Evolutionary conservation across 2,113 vertebrate species (phyloP), one percentile per base, ranked within the genome.

Genomic region (Solea senegalensis): DNA sequence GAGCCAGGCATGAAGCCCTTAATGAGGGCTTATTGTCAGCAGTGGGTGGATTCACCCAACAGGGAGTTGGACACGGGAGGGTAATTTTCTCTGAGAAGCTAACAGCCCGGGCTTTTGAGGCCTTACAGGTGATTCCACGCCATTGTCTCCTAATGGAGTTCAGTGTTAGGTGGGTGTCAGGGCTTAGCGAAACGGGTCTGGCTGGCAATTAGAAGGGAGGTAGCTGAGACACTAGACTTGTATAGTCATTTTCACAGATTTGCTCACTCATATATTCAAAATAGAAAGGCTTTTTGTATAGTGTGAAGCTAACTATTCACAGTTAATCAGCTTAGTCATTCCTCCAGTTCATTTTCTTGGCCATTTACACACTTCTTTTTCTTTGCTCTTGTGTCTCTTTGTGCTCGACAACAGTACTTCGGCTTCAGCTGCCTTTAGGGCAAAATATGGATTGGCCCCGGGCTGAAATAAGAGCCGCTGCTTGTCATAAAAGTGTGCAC

Each of bases 21-120:
- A 89, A 89, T 90, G 86, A 88, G 90, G 75, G 74, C 70, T 89
- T 86, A 86, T 91, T 89, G 89, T 90, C 85, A 88, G 78, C 72
- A 73, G 88, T 88, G 86, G 88, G 88, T 80, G 89, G 84, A 87
- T 85, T 82, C 78, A 44, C 78, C 86, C 83, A 48, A 73, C 72
- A 21, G 87, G 85, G 78, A 80, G 78, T 49, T 50, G 78, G 82
- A 74, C 79, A 86, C 59, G 72, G 82, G 59, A 76, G 86, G 84
- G 65, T 69, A 44, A 79, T 89, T 85, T 74, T 75, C 74, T 56
- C 53, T 34, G 74, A 55, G 72, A 76, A 81, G 80, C 83, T 77
- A 72, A 76, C 75, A 52, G 83, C 70, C 72, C 4, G 15, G 74
- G 78, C 77, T 82, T 82, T 77, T 68, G 59, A 65, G 83, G 80